Evolutionary conservation across 2,888 invertebrate genomes (phyloP), one percentile per base, ranked within the genome.

Genomic region (Dolichomitus sp.): DNA sequence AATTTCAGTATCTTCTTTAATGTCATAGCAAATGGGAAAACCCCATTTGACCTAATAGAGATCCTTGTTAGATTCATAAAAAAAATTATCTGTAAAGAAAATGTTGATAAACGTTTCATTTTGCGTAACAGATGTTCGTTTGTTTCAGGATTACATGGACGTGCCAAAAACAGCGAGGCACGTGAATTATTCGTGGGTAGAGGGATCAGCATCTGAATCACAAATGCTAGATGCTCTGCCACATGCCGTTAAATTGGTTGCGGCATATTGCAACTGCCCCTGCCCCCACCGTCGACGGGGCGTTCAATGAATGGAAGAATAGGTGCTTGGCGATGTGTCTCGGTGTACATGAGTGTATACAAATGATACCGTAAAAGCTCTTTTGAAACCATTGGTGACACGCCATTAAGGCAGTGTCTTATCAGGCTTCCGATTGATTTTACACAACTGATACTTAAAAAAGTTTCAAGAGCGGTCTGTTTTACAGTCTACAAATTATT

Each of bases 101-200:
- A 48, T 4, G 3, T 48, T 59, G 30, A 59, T n/a, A 27, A 42
- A 54, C 30, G 5, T n/a, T 45, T 6, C 45, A 42, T 45, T 6
- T 33, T 27, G n/a, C 54, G 30, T 48, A 59, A 59, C 27, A 2
- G 7, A 52, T 17, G 42, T 30, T 59, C 40, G 14, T 9, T 84
- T 83, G 27, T 84, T 86, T 19, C 78, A 93, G 93, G 87, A 90
- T 45, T 76, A 80, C 14, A 69, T 69, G 4, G 85, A 84, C 19
- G 45, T 88, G 23, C 89, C 93, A 4, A 91, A 88, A 68, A 85
- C 82, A 12, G 90, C 88, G 5, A 88, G 89, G 14, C 93, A 92
- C 80, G 92, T 93, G n/a, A 88, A 81, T 33, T 84, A 89, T 45
- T 89, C 89, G 7, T 93, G 93, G 93, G 14, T 93, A 40, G 89